A percentile compares a stretch with the other conserved stretches of the same genome.
These are phyloP conservation scores for Dicrostonyx torquatus DNA, from an alignment of 2,797 vertebrate species.

Conservation along the genomic window DNA sequence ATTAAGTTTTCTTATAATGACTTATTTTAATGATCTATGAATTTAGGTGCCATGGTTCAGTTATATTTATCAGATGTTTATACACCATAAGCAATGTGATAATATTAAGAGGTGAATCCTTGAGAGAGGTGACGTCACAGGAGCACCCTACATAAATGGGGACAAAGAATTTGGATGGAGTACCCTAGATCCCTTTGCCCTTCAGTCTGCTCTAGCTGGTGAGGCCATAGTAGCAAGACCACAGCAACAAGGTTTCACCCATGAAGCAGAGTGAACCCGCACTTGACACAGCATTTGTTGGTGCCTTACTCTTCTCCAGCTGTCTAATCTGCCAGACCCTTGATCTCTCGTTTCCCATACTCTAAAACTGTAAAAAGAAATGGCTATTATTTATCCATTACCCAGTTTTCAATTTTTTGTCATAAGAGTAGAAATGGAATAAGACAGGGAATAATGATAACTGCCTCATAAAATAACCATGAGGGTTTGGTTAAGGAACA, in stretches of 20 bases:
- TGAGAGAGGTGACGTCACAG: no score
- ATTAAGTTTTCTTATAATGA: background rate
- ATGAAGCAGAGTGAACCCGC: background rate
- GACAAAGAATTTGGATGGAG: background rate
- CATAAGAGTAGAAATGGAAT: background rate
- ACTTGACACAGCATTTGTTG: background rate
- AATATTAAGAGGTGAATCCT: background rate
- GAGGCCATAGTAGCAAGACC: background rate
- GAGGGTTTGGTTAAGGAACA: conserved; percentile 18
- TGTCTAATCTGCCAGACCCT: background rate
- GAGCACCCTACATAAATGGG: background rate
- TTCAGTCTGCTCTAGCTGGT: background rate
- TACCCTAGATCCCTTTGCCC: rapidly evolving
- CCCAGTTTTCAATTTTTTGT: background rate
- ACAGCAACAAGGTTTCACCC: background rate
- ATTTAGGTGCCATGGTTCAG: background rate
- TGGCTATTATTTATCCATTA: background rate
- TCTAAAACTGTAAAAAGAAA: background rate
- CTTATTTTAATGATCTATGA: conserved; percentile 1
- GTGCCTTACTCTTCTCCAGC: background rate
- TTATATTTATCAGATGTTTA: background rate
- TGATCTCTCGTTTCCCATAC: background rate
- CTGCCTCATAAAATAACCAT: conserved; percentile 6
- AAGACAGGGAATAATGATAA: background rate
- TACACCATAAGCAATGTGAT: background rate